Conservation (phyloP, 2,113 vertebrate species). For the Anhinga rufa region DNA sequence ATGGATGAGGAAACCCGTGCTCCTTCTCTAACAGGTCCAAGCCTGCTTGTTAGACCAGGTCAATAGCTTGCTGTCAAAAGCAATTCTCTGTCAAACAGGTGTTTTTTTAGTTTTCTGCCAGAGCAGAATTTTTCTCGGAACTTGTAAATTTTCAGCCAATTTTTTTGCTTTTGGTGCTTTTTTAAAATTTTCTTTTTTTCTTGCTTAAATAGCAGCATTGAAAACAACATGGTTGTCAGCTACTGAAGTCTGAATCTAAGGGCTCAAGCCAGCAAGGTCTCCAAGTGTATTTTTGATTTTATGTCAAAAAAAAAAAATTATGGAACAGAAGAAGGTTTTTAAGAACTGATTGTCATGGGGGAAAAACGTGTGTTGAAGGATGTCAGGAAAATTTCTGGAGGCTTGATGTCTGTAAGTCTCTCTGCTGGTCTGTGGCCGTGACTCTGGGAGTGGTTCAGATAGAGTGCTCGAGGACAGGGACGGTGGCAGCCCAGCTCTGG, state of each 20-base stretch:
- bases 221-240: constrained; percentile 13
- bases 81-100: constrained; percentile 17
- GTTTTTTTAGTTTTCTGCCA: background rate
- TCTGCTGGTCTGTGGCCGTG: background rate
- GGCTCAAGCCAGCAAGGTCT: background rate
- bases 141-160: constrained; percentile 5
- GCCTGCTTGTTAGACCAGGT: constrained; percentile 39
- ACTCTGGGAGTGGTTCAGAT: background rate
- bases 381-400: background rate
- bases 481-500: background rate
- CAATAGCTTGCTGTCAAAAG: constrained; percentile 47
- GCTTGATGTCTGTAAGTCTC: background rate
- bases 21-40: background rate
- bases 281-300: constrained; percentile 19
- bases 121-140: background rate
- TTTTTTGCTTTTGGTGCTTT: constrained; percentile 4
- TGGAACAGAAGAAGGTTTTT: background rate
- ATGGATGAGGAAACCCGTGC: background rate
- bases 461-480: background rate
- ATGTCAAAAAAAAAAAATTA: background rate
- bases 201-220: background rate
- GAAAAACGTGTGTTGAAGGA: background rate
- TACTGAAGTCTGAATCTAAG: background rate
- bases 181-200: background rate
- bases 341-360: background rate